These are phyloP conservation scores for Myotis davidii DNA, from an alignment of 2,113 vertebrate species.

Conservation along the genomic window DNA sequence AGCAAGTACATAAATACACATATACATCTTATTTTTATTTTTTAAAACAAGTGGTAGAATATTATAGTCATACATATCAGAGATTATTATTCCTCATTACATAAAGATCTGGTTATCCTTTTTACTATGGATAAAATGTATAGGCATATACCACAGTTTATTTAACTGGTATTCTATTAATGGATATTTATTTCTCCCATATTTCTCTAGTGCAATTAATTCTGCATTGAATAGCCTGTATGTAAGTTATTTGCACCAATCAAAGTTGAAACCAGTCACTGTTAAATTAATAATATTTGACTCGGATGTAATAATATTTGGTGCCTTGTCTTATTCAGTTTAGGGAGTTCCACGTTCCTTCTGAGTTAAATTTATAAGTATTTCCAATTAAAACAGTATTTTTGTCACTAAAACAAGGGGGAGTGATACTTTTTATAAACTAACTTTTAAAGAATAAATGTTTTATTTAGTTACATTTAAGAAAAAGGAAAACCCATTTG, in stretches of 20 bases:
- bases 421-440: not conserved
- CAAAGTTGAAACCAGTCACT: slow-evolving; percentile 1
- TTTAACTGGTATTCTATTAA: not conserved
- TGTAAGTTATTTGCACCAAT: not conserved
- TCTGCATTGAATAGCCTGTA: not conserved
- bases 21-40: not conserved
- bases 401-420: not conserved
- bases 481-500: not conserved
- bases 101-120: slow-evolving; percentile 7
- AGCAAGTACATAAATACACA: not conserved
- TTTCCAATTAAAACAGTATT: not conserved
- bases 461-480: not conserved
- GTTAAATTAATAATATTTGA: not conserved
- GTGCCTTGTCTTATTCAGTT: not conserved
- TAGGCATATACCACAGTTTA: not conserved
- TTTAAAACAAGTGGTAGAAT: not conserved
- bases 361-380: slow-evolving; percentile 18
- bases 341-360: not conserved
- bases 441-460: slow-evolving; percentile 6
- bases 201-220: not conserved
- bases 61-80: not conserved
- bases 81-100: not conserved
- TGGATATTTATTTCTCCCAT: not conserved
- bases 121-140: not conserved
- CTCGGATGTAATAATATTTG: not conserved